Base-by-base conservation (phyloP, 2,888 invertebrate genomes). In the Craniophora ligustri region DNA sequence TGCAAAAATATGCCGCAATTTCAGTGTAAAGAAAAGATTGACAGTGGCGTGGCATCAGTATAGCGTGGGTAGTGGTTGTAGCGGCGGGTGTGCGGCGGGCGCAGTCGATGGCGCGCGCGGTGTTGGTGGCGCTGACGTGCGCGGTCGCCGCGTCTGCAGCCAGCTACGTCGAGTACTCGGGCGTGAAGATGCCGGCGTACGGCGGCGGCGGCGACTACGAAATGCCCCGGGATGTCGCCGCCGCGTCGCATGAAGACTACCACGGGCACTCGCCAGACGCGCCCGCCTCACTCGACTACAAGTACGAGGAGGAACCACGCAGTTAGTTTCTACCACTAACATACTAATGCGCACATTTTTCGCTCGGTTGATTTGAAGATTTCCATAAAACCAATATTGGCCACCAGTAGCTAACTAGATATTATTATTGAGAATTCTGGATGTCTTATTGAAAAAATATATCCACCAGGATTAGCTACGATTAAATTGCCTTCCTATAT, bases 181-280 rank as follows among this genome's bases (percentile, higher is more conserved):
- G 81, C 26, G 85, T 72, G 11, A 81, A 79, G 47, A 86, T 90
- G 90, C 91, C 91, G 6, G 82, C 81, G 45, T 91, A 91, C 67
- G 86, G 75, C 19, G 67, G 68, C 30, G 75, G 57, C 18, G 74
- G 67, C 39, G 85, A 84, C 15, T 86, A 87, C 58, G 85, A 85
- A 10, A 67, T 59, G 8, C 69, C 61, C 1, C 72, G 56, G 11
- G 79, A 75, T 30, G 36, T 34, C 14, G 67, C 44, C 36, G 53
- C 50, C 49, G 64, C 55, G n/a, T 51, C 19, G 48, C 45, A 40
- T 4, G 84, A 84, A 5, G 88, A 88, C 45, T 89, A 90, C 59
- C 78, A 70, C 31, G 86, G 84, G 5, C 86, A 77, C 44, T 77
- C 87, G 35, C 84, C 79, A 3, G 88, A 87, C 42, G 81, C 81